A percentile compares a stretch with the other conserved stretches of the same genome.
Evolutionary conservation across 2,113 vertebrate species (phyloP).

Genomic region (Beaufortia kweichowensis): DNA sequence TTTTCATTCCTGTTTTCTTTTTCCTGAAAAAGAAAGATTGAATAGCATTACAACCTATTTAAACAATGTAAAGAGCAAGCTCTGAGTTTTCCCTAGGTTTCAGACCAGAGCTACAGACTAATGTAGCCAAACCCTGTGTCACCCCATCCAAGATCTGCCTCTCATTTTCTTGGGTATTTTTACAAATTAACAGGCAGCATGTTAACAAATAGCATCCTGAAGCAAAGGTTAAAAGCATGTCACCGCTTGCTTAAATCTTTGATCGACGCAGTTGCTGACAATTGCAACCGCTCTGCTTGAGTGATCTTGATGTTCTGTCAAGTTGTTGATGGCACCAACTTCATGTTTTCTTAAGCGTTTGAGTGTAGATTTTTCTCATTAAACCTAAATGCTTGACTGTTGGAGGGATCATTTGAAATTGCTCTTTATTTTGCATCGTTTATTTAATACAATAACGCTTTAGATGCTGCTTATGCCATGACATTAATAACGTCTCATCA

Average conservation of each 20-base stretch:
- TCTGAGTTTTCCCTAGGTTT: too few relatives aligned
- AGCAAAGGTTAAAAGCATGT: neutral
- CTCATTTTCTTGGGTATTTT: neutral
- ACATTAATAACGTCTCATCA: neutral
- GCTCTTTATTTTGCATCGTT: neutral
- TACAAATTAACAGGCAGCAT: neutral
- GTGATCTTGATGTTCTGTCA: neutral
- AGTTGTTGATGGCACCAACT: neutral
- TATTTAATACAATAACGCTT: neutral
- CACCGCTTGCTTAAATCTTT: neutral
- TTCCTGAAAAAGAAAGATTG: neutral
- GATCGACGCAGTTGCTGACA: neutral
- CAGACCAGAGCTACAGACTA: too few relatives aligned
- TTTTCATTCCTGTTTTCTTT: constrained; percentile 3
- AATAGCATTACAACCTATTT: neutral
- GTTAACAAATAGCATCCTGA: too few relatives aligned
- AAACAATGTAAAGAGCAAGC: too few relatives aligned
- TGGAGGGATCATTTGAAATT: neutral
- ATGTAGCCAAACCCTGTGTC: neutral
- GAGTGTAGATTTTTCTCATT: too few relatives aligned
- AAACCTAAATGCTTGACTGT: neutral
- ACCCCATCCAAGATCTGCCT: neutral
- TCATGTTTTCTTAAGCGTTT: neutral
- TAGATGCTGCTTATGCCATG: neutral
- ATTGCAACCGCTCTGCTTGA: neutral